Base-by-base conservation (phyloP, 2,113 vertebrate species). In the Aythya baeri region DNA sequence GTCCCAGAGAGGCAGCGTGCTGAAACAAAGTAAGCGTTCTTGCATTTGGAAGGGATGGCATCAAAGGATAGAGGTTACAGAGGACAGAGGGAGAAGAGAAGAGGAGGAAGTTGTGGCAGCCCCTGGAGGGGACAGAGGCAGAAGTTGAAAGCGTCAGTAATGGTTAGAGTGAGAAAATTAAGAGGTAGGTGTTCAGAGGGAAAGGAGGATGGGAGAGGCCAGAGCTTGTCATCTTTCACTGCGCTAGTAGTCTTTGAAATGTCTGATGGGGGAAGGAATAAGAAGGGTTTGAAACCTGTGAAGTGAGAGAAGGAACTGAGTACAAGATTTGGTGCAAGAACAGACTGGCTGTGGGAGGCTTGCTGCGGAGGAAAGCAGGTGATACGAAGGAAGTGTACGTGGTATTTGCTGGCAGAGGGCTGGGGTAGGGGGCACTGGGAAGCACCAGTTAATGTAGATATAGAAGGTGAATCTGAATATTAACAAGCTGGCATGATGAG, bases 321-420 rank as follows among this genome's bases (percentile, higher is more conserved):
- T 27, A 22, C 17, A 86, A 34, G 82, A 86, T 81, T n/a, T 62
- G 71, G 25, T 90, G 72, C 72, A 65, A 77, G 92, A 92, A 78
- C 96, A 97, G 96, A 49, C 90, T 95, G 96, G 58, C 71, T 73
- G 96, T 91, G 91, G 93, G 96, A 94, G 94, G 95, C 86, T 95
- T 92, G 79, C 79, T 94, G 92, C 0, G 46, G 86, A 84, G 65
- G 43, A 76, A 36, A 23, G 86, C 73, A 75, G 91, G 90, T 86
- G 95, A 90, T 21, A 31, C 1, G 83, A 79, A 88, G 63, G 90
- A 89, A 91, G 13, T 23, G 77, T 83, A 52, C 25, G 1, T 77
- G 79, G 59, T 73, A 65, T 86, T 95, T 17, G 2, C 87, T 88
- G 63, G 61, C 67, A 26, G 1, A 22, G 38, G 58, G 73, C 29